These are phyloP conservation scores for Buceros bicornis DNA, from an alignment of 2,797 vertebrate species.

Conservation along the genomic window DNA sequence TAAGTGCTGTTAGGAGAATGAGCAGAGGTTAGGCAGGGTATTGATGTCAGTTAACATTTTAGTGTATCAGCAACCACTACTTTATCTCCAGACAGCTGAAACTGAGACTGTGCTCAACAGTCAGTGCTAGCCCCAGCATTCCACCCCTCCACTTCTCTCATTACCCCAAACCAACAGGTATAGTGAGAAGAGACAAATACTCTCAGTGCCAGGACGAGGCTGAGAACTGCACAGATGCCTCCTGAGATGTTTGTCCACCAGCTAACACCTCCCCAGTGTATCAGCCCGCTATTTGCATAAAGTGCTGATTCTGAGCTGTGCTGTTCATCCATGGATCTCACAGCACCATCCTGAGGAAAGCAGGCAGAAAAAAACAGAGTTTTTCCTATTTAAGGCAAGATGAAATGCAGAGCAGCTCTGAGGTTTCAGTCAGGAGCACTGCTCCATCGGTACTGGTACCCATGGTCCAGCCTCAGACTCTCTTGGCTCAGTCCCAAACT, in stretches of 20 bases:
- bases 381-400: neutral
- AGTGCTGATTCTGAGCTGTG: neutral
- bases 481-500: neutral
- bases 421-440: neutral
- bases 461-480: neutral
- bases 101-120: neutral
- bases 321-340: neutral
- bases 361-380: neutral
- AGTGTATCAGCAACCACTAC: rapidly evolving
- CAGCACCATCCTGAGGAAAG: neutral
- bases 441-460: neutral
- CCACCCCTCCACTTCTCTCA: neutral
- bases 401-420: neutral
- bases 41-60: neutral
- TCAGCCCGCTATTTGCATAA: neutral
- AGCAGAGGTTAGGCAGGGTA: neutral
- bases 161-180: neutral
- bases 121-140: neutral
- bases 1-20: neutral
- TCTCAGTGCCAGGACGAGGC: neutral
- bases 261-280: neutral
- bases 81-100: neutral
- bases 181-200: neutral
- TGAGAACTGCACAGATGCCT: neutral
- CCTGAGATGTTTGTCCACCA: neutral